Conservation (phyloP, 1,140 invertebrate genomes). For the Coptotermes formosanus region DNA sequence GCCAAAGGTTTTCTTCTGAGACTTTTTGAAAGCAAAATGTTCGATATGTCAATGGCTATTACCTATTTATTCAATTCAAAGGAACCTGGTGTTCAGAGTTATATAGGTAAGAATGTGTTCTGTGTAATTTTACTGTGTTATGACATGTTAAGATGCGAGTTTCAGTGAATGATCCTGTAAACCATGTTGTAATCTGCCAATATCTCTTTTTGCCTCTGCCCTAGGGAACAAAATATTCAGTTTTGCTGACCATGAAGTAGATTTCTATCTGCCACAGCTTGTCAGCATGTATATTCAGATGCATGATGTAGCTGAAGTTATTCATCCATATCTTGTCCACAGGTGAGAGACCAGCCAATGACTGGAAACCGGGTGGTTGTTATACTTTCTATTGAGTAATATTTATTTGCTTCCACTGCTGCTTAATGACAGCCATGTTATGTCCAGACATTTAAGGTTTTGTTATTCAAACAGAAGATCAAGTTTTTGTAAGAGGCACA, state of each 20-base stretch:
- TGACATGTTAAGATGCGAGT: neutral
- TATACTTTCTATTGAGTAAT: neutral
- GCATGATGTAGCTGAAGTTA: conserved; percentile 90
- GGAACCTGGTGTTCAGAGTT: conserved; percentile 94
- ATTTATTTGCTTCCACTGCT: no score
- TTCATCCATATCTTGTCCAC: conserved; percentile 92
- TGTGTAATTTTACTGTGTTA: neutral
- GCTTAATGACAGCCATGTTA: no score
- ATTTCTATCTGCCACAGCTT: conserved; percentile 97
- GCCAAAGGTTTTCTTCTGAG: conserved; percentile 68
- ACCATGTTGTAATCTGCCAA: neutral
- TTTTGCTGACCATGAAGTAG: conserved; percentile 87
- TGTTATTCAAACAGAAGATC: no score
- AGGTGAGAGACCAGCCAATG: conserved; percentile 56
- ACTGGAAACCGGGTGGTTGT: neutral
- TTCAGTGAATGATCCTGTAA: neutral
- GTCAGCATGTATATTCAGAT: conserved; percentile 99
- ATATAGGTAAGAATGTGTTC: conserved; percentile 69
- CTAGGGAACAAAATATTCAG: conserved; percentile 92
- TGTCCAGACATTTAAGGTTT: no score
- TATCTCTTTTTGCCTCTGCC: neutral
- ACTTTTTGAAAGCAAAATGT: conserved; percentile 94
- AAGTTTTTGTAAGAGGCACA: no score
- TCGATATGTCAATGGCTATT: conserved; percentile 97
- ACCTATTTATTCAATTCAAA: conserved; percentile 98